Evolutionary conservation across 1,140 invertebrate species (phyloP), one percentile per base, ranked within the genome.

Genomic region (Bathynomus jamesi): DNA sequence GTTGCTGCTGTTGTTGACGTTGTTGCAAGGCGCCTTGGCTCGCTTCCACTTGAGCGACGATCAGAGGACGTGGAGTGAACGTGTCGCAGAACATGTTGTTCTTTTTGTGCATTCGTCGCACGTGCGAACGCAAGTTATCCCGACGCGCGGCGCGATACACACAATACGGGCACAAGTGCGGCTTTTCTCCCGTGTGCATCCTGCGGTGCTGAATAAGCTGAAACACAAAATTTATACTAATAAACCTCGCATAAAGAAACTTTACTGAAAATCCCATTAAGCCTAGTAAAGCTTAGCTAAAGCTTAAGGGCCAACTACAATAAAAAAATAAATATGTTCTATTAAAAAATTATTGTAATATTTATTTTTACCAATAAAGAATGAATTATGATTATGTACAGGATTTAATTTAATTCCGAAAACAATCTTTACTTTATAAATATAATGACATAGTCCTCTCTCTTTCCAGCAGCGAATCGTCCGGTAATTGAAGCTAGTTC

Each of bases 41-140:
- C 13, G 21, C 40, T 17, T 53, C 40, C 2, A 53, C 1, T 21
- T 53, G 40, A 21, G 40, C 40, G 13, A 17, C 21, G 40, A 53
- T 21, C 40, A 53, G 5, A 53, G 40, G 40, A 3, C 40, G 13
- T 21, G 79, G 80, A 69, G 79, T 80, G 69, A 80, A 81, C 27
- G 80, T 80, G 61, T 81, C 80, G 61, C 80, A 79, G 62, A 80
- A 81, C 78, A 81, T 78, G 67, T 81, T 81, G n/a, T 76, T 69
- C 21, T 61, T 32, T 46, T 71, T 73, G 66, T 76, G 75, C 75
- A 76, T 76, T 13, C 75, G 68, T 3, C 75, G 60, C 0, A 76
- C 75, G 24, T 76, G 75, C 1, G 75, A 76, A 17, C 75, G 72
- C n/a, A 76, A 63, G 69, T 76, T 76, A 65, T 76, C 75, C 2